phyloP scores from a whole-genome alignment of 2,113 vertebrate species.

The Leiothrix lutea region DNA sequence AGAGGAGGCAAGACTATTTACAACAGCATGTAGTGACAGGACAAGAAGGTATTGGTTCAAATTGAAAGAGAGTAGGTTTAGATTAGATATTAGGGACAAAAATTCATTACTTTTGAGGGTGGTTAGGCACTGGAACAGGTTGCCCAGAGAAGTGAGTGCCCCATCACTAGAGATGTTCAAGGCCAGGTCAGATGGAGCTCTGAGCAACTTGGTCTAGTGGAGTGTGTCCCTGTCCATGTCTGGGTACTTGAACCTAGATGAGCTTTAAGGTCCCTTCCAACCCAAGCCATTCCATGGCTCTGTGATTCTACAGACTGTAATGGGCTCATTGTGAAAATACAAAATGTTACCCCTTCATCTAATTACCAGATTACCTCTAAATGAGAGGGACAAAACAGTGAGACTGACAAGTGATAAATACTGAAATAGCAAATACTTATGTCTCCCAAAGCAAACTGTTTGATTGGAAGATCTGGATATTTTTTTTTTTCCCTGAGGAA shows the following conservation, averaged over 20 bases:
- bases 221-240: neutral
- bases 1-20: neutral
- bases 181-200: neutral
- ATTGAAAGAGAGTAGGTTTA: neutral
- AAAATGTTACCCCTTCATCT: neutral
- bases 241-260: neutral
- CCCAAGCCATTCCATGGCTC: neutral
- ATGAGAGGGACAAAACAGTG: neutral
- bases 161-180: neutral
- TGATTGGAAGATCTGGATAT: neutral
- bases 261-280: neutral
- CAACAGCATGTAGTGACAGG: neutral
- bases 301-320: neutral
- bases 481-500: neutral
- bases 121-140: neutral
- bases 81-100: neutral
- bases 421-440: neutral
- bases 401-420: neutral
- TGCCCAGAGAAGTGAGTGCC: neutral
- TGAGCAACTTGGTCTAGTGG: neutral
- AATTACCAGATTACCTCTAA: neutral
- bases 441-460: neutral
- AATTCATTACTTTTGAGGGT: neutral
- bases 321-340: neutral
- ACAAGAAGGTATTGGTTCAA: neutral